Evolutionary conservation across 2,797 vertebrate species (phyloP), one percentile per base, ranked within the genome.

Genomic region (Fundulus diaphanus): DNA sequence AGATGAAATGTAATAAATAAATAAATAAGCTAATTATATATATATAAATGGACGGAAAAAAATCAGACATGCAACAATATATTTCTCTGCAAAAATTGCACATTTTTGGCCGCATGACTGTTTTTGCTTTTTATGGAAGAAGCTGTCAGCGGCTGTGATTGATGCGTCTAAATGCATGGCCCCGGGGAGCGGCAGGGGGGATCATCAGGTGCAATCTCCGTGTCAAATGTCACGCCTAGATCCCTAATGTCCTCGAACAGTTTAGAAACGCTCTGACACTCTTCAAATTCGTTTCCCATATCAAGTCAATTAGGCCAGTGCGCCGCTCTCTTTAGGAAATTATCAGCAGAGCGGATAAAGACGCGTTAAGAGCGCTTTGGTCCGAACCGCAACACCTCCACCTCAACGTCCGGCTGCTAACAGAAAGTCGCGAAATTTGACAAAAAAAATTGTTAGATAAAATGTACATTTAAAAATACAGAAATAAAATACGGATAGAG

Each of bases 221-320:
- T 95, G 94, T 96, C 95, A 94, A 92, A 93, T 95, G 94, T 97
- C 96, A 95, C 95, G 95, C 95, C 96, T 94, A 93, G 91, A 93
- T 96, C 95, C 96, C 96, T 97, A 97, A 96, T 93, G 94, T 90
- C 88, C 93, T 95, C 96, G 95, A 97, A 97, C 97, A 96, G 95
- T 96, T 96, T 97, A 96, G 97, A 97, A 96, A 97, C 95, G 95
- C 94, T 93, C 91, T 95, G 96, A 95, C 95, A 96, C 95, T 95
- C 95, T 90, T 91, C 94, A 95, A 96, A 97, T 97, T 96, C 95
- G 96, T 97, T 96, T 96, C 96, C 96, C 96, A 96, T 97, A 96
- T 97, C 96, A 96, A 96, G 87, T 95, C 95, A 95, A 96, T 96
- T 95, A 95, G 92, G 87, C 85, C 91, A 37, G 77, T 85, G 88